These are phyloP conservation scores for Branchinecta lindahli DNA, from an alignment of 1,140 invertebrate species.

Conservation along the genomic window DNA sequence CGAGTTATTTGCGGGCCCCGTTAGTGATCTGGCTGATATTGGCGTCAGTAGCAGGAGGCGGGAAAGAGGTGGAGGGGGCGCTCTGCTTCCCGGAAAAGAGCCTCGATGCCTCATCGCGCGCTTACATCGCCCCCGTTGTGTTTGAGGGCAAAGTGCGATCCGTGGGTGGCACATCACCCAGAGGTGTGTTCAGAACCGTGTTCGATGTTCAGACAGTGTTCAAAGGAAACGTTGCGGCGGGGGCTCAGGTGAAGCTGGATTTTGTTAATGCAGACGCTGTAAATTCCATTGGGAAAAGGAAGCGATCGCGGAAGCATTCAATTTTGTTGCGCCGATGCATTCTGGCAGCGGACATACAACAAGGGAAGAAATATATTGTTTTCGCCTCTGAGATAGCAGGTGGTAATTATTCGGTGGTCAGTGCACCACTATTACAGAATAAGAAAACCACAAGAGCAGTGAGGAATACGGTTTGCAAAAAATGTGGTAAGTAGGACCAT, in stretches of 20 bases:
- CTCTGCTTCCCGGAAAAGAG: slow-evolving; percentile 41
- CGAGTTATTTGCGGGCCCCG: not conserved
- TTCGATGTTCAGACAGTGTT: slow-evolving; percentile 46
- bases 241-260: slow-evolving; percentile 37
- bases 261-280: slow-evolving; percentile 33
- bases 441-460: slow-evolving; percentile 38
- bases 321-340: slow-evolving; percentile 13
- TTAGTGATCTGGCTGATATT: not conserved
- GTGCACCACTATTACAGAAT: slow-evolving; percentile 39
- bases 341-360: slow-evolving; percentile 42
- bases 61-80: not conserved
- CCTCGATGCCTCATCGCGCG: slow-evolving; percentile 37
- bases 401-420: slow-evolving; percentile 45
- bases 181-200: slow-evolving; percentile 43
- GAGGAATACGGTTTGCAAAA: slow-evolving; percentile 40
- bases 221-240: slow-evolving; percentile 38
- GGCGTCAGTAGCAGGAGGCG: not conserved
- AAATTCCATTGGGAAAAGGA: not conserved
- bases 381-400: slow-evolving; percentile 46
- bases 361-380: slow-evolving; percentile 45
- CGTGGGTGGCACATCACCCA: slow-evolving; percentile 38
- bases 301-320: slow-evolving; percentile 6
- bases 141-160: slow-evolving; percentile 47
- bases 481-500: slow-evolving; percentile 38
- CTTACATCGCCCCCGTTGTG: slow-evolving; percentile 42